Conservation (phyloP, 2,888 invertebrate species). For the Acanthosepion pharaonis region DNA sequence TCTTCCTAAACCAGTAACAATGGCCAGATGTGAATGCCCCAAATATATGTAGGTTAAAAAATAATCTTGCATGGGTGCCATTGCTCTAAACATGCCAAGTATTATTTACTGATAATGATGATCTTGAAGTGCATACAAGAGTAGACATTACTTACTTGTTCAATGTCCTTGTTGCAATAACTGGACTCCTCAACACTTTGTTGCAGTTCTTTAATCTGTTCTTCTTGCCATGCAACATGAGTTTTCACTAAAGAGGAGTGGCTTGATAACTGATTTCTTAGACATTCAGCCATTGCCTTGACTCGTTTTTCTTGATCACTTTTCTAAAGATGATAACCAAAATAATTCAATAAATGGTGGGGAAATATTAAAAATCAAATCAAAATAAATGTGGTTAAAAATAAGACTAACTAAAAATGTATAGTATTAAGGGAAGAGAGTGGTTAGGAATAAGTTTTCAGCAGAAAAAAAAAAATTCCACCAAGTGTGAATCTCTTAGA, state of each 20-base stretch:
- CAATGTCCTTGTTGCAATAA: background rate
- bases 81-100: no score
- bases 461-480: no score
- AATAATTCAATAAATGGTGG: background rate
- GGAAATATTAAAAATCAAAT: background rate
- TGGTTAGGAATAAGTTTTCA: no score
- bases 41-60: no score
- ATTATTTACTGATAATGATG: no score
- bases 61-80: no score
- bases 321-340: background rate
- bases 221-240: conserved; percentile 8
- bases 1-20: no score
- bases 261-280: background rate
- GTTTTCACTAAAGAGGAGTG: background rate
- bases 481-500: no score
- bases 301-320: background rate
- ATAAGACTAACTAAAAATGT: background rate
- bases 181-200: background rate
- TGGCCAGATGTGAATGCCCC: no score
- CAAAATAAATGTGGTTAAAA: background rate
- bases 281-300: background rate
- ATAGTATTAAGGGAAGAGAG: no score
- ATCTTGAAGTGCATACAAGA: no score
- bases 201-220: background rate
- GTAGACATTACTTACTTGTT: background rate